Percentiles rank a stretch among this genome's conserved stretches.
phyloP scores from a whole-genome alignment of 2,888 invertebrate genomes.

The Thymelicus lineola region DNA sequence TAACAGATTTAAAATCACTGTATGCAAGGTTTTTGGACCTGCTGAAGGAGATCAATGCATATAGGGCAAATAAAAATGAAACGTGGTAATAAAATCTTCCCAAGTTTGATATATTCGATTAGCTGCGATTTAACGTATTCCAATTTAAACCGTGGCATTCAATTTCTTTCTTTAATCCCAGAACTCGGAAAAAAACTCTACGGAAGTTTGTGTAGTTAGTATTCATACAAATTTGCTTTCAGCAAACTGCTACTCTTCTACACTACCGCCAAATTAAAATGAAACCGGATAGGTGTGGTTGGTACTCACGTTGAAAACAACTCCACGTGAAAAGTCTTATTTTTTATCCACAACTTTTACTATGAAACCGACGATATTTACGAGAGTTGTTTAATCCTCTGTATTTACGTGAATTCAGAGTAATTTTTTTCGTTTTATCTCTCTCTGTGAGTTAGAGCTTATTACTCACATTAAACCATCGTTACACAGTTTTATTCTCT shows the following conservation, averaged over 20 bases:
- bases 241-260: conserved; percentile 12
- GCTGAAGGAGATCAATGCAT: too few species aligned
- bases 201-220: background rate
- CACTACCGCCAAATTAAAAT: conserved; percentile 22
- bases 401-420: conserved; percentile 30
- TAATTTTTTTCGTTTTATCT: conserved; percentile 20
- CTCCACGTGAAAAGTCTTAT: conserved; percentile 26
- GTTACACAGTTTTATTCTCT: conserved; percentile 34
- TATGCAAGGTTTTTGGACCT: too few species aligned
- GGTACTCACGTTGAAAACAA: conserved; percentile 17
- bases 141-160: background rate
- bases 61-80: too few species aligned
- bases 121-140: background rate
- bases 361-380: conserved; percentile 29
- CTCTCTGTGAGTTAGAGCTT: conserved; percentile 23
- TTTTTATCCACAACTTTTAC: conserved; percentile 33
- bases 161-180: background rate
- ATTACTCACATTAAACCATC: conserved; percentile 23
- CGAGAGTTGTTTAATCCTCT: conserved; percentile 24
- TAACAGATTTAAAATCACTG: too few species aligned
- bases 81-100: too few species aligned
- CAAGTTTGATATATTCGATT: background rate
- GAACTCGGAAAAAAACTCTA: background rate
- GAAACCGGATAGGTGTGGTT: conserved; percentile 15
- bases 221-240: conserved; percentile 21